Evolutionary conservation across 2,888 invertebrate genomes (phyloP).

Genomic region (Hypomecis atomaria): DNA sequence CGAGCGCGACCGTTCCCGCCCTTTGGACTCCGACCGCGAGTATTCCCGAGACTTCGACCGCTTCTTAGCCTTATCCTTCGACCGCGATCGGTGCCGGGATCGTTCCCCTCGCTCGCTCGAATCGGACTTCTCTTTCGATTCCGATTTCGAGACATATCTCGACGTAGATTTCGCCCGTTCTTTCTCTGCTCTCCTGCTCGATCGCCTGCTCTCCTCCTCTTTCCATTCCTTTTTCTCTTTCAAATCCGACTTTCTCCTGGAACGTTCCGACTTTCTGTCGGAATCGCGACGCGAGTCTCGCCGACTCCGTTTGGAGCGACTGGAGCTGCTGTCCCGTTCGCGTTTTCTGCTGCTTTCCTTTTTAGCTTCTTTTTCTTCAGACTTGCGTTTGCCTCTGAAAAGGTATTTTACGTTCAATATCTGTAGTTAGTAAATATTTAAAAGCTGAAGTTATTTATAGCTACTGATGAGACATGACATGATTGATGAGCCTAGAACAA

Average conservation of each 20-base stretch:
- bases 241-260: constrained; percentile 62
- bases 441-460: no score
- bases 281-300: constrained; percentile 68
- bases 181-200: constrained; percentile 63
- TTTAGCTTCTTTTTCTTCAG: constrained; percentile 41
- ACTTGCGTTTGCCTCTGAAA: constrained; percentile 47
- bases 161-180: constrained; percentile 61
- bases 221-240: constrained; percentile 58
- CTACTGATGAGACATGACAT: no score
- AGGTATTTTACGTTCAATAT: background rate
- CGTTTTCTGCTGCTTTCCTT: constrained; percentile 59
- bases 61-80: constrained; percentile 60
- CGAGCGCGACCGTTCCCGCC: constrained; percentile 54
- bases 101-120: constrained; percentile 51
- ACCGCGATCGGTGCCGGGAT: constrained; percentile 62
- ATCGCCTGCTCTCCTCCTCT: constrained; percentile 54
- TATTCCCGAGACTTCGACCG: constrained; percentile 59
- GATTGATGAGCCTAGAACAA: no score
- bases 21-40: constrained; percentile 63
- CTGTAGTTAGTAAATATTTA: no score
- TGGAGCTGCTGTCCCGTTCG: constrained; percentile 52
- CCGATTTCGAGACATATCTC: constrained; percentile 57
- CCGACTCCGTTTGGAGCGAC: constrained; percentile 61
- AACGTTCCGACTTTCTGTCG: constrained; percentile 67
- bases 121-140: constrained; percentile 64